Evolutionary conservation across 1,140 invertebrate species (phyloP), one percentile per base, ranked within the genome.

Genomic region (Venustaconcha ellipsiformis): DNA sequence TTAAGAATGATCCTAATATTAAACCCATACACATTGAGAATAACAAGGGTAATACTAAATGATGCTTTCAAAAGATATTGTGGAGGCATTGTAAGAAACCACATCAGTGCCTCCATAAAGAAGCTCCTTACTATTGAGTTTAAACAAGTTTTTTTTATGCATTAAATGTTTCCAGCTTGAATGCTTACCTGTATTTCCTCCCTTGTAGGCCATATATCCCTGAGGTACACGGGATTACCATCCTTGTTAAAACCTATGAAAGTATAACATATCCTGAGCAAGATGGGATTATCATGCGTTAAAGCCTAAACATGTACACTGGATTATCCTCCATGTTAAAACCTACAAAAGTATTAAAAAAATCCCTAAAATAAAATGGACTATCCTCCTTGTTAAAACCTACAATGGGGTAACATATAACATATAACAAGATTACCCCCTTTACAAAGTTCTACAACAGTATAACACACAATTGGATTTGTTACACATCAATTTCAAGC

Each of bases 191-290:
- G 90, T 82, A 99, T 98, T 88, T 99, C 95, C 13, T 92, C 85
- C n/a, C 97, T 91, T 0, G 94, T 94, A 0, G 98, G 98, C 97
- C 98, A 99, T 85, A 99, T 98, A 86, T 99, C 97, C 2, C 93
- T 90, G 2, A 99, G 91, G 90, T 92, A 99, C 0, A 99, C 93
- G 0, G 93, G 88, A 58, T 92, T 92, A 1, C 96, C 96, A 82
- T 96, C 93, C 0, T 89, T 67, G 77, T 92, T 91, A 48, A 90
- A 92, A 68, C 95, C 95, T 94, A 87, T 26, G 18, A 62, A 37
- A 67, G 14, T 6, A 60, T 8, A 37, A 37, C 37, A 37, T 37
- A 37, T 37, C 37, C 37, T 37, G 37, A 37, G 37, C 4, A 6
- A 37, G 4, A 37, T 8, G 0, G 37, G 37, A 37, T 37, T 37